A percentile compares a stretch with the other conserved stretches of the same genome.
These are phyloP conservation scores for Anodontia alba DNA, from an alignment of 2,888 invertebrate genomes.

Conservation along the genomic window DNA sequence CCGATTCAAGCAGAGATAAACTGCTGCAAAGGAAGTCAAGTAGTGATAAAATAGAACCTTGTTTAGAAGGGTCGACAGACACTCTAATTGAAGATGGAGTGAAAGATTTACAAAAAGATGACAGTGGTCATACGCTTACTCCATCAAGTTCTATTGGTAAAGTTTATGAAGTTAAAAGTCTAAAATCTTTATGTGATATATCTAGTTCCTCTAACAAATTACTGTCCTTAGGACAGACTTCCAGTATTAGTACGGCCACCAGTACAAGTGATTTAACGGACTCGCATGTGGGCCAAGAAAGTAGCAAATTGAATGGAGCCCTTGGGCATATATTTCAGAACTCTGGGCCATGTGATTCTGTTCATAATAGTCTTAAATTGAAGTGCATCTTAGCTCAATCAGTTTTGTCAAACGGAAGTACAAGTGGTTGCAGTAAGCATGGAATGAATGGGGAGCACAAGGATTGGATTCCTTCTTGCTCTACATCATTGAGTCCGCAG, in stretches of 20 bases:
- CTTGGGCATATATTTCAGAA: neutral
- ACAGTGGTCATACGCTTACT: slow-evolving; percentile 38
- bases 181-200: slow-evolving; percentile 59
- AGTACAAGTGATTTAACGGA: slow-evolving; percentile 84
- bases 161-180: slow-evolving; percentile 46
- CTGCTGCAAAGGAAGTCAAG: slow-evolving; percentile 39
- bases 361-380: slow-evolving; percentile 58
- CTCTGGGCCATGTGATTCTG: neutral
- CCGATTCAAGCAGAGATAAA: slow-evolving; percentile 1
- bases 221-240: slow-evolving; percentile 61
- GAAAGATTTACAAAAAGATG: slow-evolving; percentile 23
- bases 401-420: slow-evolving; percentile 1
- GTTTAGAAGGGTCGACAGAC: slow-evolving; percentile 87
- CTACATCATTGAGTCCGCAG: slow-evolving; percentile 87
- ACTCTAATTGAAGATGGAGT: slow-evolving; percentile 84
- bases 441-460: slow-evolving; percentile 57
- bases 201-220: slow-evolving; percentile 36
- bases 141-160: slow-evolving; percentile 19
- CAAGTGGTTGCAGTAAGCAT: slow-evolving; percentile 35
- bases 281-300: slow-evolving; percentile 66
- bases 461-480: slow-evolving; percentile 78
- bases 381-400: slow-evolving; percentile 58
- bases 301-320: neutral
- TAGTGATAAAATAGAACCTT: slow-evolving; percentile 71
- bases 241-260: slow-evolving; percentile 78